Evolutionary conservation across 1,140 invertebrate genomes (phyloP).

Genomic region (Conopomorpha cramerella): DNA sequence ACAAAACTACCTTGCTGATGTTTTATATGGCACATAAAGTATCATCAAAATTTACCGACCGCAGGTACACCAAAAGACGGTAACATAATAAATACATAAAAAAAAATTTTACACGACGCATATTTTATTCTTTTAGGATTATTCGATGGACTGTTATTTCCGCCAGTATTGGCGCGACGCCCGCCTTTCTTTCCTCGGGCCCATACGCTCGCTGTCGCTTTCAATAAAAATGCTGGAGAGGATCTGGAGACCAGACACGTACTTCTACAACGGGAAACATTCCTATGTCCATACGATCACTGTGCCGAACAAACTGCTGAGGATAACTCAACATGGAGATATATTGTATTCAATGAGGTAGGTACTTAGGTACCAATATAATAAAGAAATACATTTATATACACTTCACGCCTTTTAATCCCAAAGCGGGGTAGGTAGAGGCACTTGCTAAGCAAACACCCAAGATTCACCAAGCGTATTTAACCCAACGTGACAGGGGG

Average conservation of each 20-base stretch:
- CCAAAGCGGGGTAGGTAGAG: no score
- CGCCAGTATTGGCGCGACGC: slow-evolving; percentile 87
- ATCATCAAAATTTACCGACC: no score
- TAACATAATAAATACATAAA: no score
- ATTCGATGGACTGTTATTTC: slow-evolving; percentile 97
- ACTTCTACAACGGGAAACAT: slow-evolving; percentile 91
- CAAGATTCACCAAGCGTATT: no score
- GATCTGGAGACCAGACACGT: slow-evolving; percentile 96
- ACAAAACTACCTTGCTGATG: no score
- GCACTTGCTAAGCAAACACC: no score
- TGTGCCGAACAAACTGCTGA: slow-evolving; percentile 89
- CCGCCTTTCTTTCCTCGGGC: slow-evolving; percentile 80
- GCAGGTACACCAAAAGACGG: not conserved
- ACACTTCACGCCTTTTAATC: no score
- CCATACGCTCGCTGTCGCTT: slow-evolving; percentile 79
- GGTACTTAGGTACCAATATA: slow-evolving; percentile 4
- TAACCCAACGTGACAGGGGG: no score
- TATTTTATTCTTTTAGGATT: slow-evolving; percentile 73
- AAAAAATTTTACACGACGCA: no score
- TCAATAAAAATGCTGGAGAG: slow-evolving; percentile 90
- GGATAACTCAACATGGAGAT: slow-evolving; percentile 87
- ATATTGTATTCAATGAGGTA: slow-evolving; percentile 95
- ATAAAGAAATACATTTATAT: no score
- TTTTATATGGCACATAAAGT: no score
- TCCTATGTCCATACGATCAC: slow-evolving; percentile 96